These are phyloP conservation scores for Pecten maximus DNA, from an alignment of 2,888 invertebrate species.

Conservation along the genomic window DNA sequence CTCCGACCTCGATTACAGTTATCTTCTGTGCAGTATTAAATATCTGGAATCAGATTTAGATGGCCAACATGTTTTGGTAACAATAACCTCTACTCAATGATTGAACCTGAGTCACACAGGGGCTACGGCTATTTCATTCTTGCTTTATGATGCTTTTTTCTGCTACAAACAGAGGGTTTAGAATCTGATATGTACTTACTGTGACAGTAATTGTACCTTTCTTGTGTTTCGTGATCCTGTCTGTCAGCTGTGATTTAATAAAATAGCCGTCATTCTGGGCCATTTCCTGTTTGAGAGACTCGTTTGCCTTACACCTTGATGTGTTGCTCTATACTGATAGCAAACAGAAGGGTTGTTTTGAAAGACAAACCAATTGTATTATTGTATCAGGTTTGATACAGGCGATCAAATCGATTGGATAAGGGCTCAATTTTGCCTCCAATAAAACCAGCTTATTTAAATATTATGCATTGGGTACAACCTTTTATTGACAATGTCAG, in stretches of 20 bases:
- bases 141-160: not conserved
- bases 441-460: no score
- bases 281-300: not conserved
- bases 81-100: not conserved
- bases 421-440: no score
- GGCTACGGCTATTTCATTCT: not conserved
- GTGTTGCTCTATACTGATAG: not conserved
- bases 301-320: not conserved
- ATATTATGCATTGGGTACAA: no score
- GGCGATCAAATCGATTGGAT: no score
- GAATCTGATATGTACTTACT: not conserved
- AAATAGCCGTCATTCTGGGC: not conserved
- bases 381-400: not conserved
- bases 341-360: not conserved
- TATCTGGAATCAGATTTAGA: not conserved
- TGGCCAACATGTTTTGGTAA: not conserved
- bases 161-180: not conserved
- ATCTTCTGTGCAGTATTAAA: not conserved
- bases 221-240: not conserved
- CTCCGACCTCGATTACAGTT: not conserved
- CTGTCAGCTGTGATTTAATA: not conserved
- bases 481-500: no score
- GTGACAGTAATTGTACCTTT: slow-evolving; percentile 16
- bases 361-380: not conserved
- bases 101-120: not conserved